phyloP scores from a whole-genome alignment of 2,113 vertebrate species.

The Ictidomys tridecemlineatus region DNA sequence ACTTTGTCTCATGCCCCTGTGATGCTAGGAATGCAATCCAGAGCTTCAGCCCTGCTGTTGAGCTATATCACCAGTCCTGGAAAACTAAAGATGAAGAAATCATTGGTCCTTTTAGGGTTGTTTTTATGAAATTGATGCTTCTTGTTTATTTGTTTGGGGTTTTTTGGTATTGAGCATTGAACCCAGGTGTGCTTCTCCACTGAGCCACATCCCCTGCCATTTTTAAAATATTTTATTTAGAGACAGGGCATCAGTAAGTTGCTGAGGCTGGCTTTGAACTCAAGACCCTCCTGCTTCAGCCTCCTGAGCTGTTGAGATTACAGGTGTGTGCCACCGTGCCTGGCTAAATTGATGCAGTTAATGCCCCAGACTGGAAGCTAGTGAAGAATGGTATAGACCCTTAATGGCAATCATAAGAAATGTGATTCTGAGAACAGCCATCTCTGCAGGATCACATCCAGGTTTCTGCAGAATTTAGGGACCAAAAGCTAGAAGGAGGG shows the following conservation, averaged over 20 bases:
- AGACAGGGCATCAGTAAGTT: too few relatives aligned
- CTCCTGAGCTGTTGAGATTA: too few relatives aligned
- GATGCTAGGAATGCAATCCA: neutral
- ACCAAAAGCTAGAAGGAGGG: neutral
- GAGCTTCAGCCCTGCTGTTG: neutral
- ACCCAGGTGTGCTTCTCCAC: too few relatives aligned
- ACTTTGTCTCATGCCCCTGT: neutral
- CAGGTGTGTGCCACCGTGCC: too few relatives aligned
- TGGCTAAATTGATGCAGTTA: neutral
- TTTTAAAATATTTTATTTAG: too few relatives aligned
- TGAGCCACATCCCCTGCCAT: too few relatives aligned
- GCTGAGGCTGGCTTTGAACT: too few relatives aligned
- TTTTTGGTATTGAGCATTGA: too few relatives aligned
- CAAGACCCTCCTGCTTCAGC: too few relatives aligned
- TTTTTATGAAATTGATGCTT: neutral
- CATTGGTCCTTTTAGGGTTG: neutral
- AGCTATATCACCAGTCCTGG: neutral
- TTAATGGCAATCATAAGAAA: neutral
- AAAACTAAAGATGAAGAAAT: conserved; percentile 6
- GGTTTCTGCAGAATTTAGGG: conserved; percentile 2
- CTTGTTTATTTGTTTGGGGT: too few relatives aligned
- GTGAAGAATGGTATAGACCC: neutral
- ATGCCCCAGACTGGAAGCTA: neutral
- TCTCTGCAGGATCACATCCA: neutral
- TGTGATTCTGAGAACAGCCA: neutral